Evolutionary conservation across 2,113 vertebrate genomes (phyloP), one percentile per base, ranked within the genome.

Genomic region (Oreochromis tanganicae): DNA sequence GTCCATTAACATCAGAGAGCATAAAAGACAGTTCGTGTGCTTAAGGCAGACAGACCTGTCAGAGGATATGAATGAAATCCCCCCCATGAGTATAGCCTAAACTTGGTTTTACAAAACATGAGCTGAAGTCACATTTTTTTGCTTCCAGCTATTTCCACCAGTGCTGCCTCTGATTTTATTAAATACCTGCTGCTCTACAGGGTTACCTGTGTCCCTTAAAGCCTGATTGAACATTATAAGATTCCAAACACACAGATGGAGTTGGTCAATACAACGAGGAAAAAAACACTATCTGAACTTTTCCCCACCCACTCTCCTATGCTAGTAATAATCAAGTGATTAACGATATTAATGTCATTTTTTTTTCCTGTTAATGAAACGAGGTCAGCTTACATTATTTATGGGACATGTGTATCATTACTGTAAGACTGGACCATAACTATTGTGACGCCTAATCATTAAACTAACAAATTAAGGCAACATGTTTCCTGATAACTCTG

Each of bases 11-110:
- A 29, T 75, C 14, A 48, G 71, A 50, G 16, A 50, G 16, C 24
- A n/a, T 19, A 78, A 52, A 78, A 78, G 73, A 78, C 16, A 8
- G 9, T 50, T 19, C 0, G 9, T 78, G 27, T n/a, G 4, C 43
- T 78, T n/a, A 78, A 78, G 43, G 46, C 43, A 50, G 27, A 78
- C 27, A 50, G 71, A 78, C 27, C 73, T 52, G 19, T 78, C 27
- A 13, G 16, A 52, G 46, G 46, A 50, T 78, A 32, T 78, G 27
- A 78, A 78, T 78, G 71, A 8, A 32, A 78, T 48, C 11, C 4
- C 27, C 27, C 71, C 6, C 17, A 32, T 1, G 4, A 32, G 9
- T 78, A 19, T 50, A 78, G 16, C 71, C 71, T n/a, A 19, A 78
- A 29, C 46, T 29, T 32, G 16, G 27, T 78, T 78, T 50, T 29